A percentile compares a stretch with the other conserved stretches of the same genome.
These are phyloP conservation scores for Pituophis catenifer DNA, from an alignment of 2,113 vertebrate species.

Conservation along the genomic window DNA sequence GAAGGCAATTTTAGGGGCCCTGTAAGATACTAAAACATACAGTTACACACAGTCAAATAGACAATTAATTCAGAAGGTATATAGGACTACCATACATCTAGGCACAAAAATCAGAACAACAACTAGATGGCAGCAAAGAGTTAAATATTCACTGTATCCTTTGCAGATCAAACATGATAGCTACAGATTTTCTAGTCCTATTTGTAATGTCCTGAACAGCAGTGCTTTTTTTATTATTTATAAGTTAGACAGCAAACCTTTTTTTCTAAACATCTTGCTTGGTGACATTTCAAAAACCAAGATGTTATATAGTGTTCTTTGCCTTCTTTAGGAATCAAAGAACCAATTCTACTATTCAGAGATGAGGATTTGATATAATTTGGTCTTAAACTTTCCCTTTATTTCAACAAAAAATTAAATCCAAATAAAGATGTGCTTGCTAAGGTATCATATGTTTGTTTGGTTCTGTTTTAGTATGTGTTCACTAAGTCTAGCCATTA, in stretches of 20 bases:
- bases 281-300: background rate
- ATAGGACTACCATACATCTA: background rate
- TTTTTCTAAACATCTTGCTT: background rate
- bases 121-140: background rate
- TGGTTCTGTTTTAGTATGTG: background rate
- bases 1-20: background rate
- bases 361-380: background rate
- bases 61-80: constrained; percentile 1
- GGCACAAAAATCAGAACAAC: background rate
- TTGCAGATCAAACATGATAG: background rate
- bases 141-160: background rate
- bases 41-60: background rate
- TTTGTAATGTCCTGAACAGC: background rate
- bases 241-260: background rate
- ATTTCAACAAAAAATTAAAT: background rate
- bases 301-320: background rate
- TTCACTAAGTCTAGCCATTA: background rate
- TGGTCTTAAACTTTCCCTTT: background rate
- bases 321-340: background rate
- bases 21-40: background rate
- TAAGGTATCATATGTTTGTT: background rate
- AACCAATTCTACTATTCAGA: background rate
- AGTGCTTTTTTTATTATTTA: background rate
- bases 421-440: background rate
- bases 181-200: background rate